These are phyloP conservation scores for Drosophila niveifrons DNA, from an alignment of 2,888 invertebrate genomes.

Conservation along the genomic window DNA sequence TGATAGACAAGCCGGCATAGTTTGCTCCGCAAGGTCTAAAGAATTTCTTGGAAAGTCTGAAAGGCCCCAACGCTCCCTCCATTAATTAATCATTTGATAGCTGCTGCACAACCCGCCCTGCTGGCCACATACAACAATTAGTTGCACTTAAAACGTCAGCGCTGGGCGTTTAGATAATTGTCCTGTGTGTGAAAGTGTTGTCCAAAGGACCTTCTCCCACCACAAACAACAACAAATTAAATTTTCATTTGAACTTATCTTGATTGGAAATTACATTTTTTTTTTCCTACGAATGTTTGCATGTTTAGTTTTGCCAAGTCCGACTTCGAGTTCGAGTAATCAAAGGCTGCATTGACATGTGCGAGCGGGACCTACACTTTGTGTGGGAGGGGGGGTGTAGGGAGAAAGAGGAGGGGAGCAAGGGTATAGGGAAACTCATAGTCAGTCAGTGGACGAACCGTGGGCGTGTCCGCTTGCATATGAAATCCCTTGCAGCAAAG, in stretches of 20 bases:
- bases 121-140: slow-evolving; percentile 21
- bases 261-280: slow-evolving; percentile 64
- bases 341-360: slow-evolving; percentile 50
- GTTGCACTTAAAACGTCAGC: slow-evolving; percentile 42
- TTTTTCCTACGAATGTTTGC: slow-evolving; percentile 57
- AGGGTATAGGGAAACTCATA: background rate
- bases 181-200: slow-evolving; percentile 12
- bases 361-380: background rate
- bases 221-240: slow-evolving; percentile 10
- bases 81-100: slow-evolving; percentile 35
- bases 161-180: slow-evolving; percentile 36
- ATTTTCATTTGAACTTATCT: slow-evolving; percentile 70
- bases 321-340: slow-evolving; percentile 50
- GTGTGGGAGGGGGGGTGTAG: background rate
- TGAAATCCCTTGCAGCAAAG: slow-evolving; percentile 59
- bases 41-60: slow-evolving; percentile 2
- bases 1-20: background rate
- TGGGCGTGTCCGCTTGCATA: slow-evolving; percentile 45
- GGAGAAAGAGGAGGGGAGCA: background rate
- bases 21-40: slow-evolving; percentile 3
- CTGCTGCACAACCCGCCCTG: slow-evolving; percentile 4
- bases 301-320: slow-evolving; percentile 42
- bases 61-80: background rate
- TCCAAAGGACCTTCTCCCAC: background rate
- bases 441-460: background rate